Percentiles rank a stretch among this genome's conserved stretches.
Evolutionary conservation across 2,113 vertebrate species (phyloP).

Genomic region (Mustela nigripes): DNA sequence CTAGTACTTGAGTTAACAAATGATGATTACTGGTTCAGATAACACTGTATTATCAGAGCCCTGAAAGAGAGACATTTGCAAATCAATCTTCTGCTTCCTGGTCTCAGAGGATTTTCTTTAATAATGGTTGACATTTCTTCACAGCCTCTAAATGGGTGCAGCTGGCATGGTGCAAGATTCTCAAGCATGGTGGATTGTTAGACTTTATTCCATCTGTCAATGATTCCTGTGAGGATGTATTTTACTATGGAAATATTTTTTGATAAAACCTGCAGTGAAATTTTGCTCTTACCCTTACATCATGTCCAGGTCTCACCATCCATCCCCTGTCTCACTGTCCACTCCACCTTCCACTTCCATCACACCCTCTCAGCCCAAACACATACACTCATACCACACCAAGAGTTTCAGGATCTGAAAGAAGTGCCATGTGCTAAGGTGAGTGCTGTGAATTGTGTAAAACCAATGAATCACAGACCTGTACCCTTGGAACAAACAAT

Average conservation of each 20-base stretch:
- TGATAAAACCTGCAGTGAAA: constrained; percentile 48
- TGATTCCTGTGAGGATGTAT: constrained; percentile 53
- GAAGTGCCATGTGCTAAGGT: background rate
- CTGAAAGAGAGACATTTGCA: constrained; percentile 54
- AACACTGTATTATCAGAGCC: constrained; percentile 50
- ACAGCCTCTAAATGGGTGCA: constrained; percentile 67
- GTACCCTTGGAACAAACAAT: too few species aligned
- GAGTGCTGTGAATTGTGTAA: too few species aligned
- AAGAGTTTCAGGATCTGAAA: constrained; percentile 21
- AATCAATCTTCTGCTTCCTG: constrained; percentile 69
- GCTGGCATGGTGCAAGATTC: constrained; percentile 60
- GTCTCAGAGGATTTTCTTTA: constrained; percentile 66
- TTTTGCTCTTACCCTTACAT: background rate
- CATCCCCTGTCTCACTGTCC: background rate
- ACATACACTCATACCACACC: background rate
- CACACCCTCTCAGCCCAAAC: background rate
- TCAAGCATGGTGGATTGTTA: constrained; percentile 68
- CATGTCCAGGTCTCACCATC: background rate
- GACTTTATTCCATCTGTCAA: constrained; percentile 69
- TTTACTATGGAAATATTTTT: constrained; percentile 74
- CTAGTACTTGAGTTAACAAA: constrained; percentile 62
- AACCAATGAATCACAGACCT: too few species aligned
- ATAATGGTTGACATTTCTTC: constrained; percentile 76
- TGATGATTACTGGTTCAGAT: constrained; percentile 67
- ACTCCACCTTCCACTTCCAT: background rate